Evolutionary conservation across 1,140 invertebrate species (phyloP), one percentile per base, ranked within the genome.

Genomic region (Pachyrhynchus sulphureomaculatus): DNA sequence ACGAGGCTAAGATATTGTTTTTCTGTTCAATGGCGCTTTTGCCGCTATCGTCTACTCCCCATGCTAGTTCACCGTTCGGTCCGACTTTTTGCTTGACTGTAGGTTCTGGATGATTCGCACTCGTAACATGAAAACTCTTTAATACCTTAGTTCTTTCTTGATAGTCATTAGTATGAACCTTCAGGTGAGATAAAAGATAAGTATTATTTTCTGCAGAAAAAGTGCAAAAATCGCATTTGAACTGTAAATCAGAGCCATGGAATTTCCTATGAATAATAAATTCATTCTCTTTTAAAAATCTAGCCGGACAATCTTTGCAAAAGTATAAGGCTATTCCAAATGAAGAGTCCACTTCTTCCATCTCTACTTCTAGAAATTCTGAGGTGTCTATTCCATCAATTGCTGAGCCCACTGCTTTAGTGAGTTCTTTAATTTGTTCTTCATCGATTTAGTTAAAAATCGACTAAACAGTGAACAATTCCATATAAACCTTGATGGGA

Each of bases 141-240:
- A 93, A 75, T 62, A 84, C 81, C 70, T 85, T 86, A 2, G 89
- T 91, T 68, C 88, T 84, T 37, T 89, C 84, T 75, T 92, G 86
- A 75, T 95, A 95, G 66, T 92, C 89, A 4, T 84, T 80, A 3
- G 87, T 85, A 73, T 95, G 93, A 0, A 93, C 90, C 66, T 85
- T 84, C 2, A 82, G 78, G 76, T 95, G 92, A 3, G 85, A 81
- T n/a, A 82, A 71, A 8, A 94, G 76, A 70, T 92, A 83, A 1
- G 81, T 79, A 58, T 84, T 82, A 66, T 91, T 86, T 0, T 84
- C 76, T 0, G 89, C 86, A 0, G 88, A 84, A 72, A 91, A 94
- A n/a, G 88, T 86, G 70, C 92, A 94, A 72, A 82, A 84, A 47
- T 86, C 81, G 68, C 92, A 94, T 54, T 86, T 82, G 65, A 85